Percentiles rank a stretch among this genome's conserved stretches.
These are phyloP conservation scores for Tenualosa ilisha DNA, from an alignment of 2,797 vertebrate genomes.

Conservation along the genomic window DNA sequence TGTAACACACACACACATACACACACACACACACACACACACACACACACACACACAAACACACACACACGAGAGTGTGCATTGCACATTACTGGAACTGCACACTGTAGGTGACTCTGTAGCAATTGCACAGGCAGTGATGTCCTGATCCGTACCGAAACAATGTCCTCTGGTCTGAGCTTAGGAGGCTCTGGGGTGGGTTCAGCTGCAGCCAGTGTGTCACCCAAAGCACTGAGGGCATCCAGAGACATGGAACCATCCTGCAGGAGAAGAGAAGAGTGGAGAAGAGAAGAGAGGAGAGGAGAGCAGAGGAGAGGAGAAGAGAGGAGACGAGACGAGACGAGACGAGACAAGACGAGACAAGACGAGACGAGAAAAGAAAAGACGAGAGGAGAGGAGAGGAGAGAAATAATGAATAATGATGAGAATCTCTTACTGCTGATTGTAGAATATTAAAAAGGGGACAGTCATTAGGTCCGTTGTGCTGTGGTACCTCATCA, in stretches of 20 bases:
- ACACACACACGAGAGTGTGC: no score
- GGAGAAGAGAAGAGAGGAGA: background rate
- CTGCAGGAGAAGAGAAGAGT: constrained; percentile 40
- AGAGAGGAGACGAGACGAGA: no score
- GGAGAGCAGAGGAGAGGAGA: no score
- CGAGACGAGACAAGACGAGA: background rate
- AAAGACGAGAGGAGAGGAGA: background rate
- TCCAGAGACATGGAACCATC: constrained; percentile 58
- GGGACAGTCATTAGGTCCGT: background rate
- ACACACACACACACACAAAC: background rate
- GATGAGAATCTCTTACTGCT: no score
- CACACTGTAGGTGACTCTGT: background rate
- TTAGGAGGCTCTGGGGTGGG: constrained; percentile 65
- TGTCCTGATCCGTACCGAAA: constrained; percentile 59
- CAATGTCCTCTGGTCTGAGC: constrained; percentile 68
- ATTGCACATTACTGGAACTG: background rate
- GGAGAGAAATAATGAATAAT: no score
- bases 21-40: background rate
- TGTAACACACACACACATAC: background rate
- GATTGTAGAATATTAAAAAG: no score
- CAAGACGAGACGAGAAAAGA: background rate
- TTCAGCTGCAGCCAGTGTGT: constrained; percentile 55
- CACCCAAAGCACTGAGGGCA: constrained; percentile 63
- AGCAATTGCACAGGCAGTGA: background rate
- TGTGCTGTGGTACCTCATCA: constrained; percentile 41